Conservation (phyloP, 1,140 invertebrate genomes). For the Mamestra configurata region DNA sequence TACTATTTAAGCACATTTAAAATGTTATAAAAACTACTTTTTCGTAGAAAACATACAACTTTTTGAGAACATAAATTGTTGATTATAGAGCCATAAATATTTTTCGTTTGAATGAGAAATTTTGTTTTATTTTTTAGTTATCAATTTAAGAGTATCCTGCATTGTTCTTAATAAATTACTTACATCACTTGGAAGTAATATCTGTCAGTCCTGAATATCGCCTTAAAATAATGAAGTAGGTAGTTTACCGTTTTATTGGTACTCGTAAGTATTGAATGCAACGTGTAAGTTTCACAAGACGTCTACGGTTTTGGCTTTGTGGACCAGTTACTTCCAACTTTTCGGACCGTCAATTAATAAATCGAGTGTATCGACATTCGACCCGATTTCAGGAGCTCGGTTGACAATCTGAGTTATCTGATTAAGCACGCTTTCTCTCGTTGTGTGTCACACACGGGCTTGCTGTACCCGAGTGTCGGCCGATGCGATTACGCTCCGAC, state of each 20-base stretch:
- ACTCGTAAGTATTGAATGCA: constrained; percentile 36
- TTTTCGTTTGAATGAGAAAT: not conserved
- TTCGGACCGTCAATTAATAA: constrained; percentile 86
- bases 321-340: constrained; percentile 82
- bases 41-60: not conserved
- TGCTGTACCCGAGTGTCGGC: constrained; percentile 69
- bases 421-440: constrained; percentile 87
- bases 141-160: too few species aligned
- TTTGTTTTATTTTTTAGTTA: not conserved
- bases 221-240: constrained; percentile 12
- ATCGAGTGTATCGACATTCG: constrained; percentile 86
- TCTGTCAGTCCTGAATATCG: not conserved
- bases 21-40: constrained; percentile 3
- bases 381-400: constrained; percentile 87
- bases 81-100: not conserved
- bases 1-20: not conserved
- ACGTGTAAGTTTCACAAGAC: constrained; percentile 71
- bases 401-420: constrained; percentile 87
- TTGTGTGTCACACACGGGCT: constrained; percentile 64
- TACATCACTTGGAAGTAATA: not conserved
- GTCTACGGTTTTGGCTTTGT: constrained; percentile 72
- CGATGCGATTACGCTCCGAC: constrained; percentile 68
- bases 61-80: not conserved
- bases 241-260: constrained; percentile 22
- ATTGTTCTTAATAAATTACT: not conserved